Percentiles rank a stretch among this genome's conserved stretches.
Evolutionary conservation across 2,797 vertebrate genomes (phyloP).

Genomic region (Rhadinocentrus ornatus): DNA sequence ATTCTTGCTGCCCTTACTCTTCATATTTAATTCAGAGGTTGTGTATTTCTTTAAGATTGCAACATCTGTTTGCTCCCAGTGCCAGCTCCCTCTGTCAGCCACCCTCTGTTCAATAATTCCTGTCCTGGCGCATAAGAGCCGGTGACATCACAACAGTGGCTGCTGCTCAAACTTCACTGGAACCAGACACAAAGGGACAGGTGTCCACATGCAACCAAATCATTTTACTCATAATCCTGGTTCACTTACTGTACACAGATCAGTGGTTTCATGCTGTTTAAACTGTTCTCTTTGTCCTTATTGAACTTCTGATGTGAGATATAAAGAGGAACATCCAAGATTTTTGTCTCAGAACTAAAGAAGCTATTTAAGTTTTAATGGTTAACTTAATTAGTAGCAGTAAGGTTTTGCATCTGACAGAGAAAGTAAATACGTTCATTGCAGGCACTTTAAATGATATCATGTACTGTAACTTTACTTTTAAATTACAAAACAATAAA

Average conservation of each 20-base stretch:
- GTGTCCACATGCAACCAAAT: slow-evolving; percentile 53
- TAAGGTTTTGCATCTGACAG: not conserved
- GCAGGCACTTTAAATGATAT: not conserved
- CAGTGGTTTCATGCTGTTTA: slow-evolving; percentile 2
- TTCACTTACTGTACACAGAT: slow-evolving; percentile 9
- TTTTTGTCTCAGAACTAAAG: not conserved
- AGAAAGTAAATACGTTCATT: not conserved
- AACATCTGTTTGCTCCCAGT: slow-evolving; percentile 85
- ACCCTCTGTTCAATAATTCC: slow-evolving; percentile 84
- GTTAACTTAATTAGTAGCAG: not conserved
- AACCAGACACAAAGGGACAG: slow-evolving; percentile 72
- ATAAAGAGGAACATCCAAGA: not conserved
- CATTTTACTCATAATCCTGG: slow-evolving; percentile 40
- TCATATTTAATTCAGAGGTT: slow-evolving; percentile 84
- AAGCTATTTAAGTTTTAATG: not conserved
- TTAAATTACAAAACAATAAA: not conserved
- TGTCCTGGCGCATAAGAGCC: slow-evolving; percentile 78
- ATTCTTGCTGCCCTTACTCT: slow-evolving; percentile 59
- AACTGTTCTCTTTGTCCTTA: slow-evolving; percentile 2
- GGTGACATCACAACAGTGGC: slow-evolving; percentile 68
- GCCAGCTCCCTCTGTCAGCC: slow-evolving; percentile 80
- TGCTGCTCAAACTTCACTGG: slow-evolving; percentile 76
- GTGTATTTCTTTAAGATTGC: slow-evolving; percentile 86
- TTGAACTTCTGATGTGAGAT: not conserved
- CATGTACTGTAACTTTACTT: not conserved